These are phyloP conservation scores for Drosophila tristis DNA, from an alignment of 1,140 invertebrate genomes.

Conservation along the genomic window DNA sequence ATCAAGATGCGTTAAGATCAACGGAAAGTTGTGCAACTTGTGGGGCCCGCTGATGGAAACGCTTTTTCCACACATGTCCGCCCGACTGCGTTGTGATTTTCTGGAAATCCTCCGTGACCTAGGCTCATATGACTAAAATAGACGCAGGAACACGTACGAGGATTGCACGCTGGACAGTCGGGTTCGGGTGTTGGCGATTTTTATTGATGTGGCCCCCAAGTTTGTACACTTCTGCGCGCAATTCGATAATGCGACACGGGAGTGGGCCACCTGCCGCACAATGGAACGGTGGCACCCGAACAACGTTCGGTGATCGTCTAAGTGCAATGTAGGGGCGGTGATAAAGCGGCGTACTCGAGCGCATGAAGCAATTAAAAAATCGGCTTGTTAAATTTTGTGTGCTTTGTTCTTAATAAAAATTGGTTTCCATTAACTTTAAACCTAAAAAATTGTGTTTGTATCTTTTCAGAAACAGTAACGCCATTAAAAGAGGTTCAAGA, in stretches of 20 bases:
- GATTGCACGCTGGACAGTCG: slow-evolving; percentile 40
- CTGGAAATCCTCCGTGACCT: slow-evolving; percentile 28
- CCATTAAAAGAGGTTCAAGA: no score
- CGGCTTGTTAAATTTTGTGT: background rate
- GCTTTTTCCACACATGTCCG: slow-evolving; percentile 32
- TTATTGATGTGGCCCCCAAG: slow-evolving; percentile 30
- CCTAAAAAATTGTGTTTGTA: background rate
- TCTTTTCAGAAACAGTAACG: background rate
- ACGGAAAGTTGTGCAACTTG: slow-evolving; percentile 30
- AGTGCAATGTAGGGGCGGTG: slow-evolving; percentile 9
- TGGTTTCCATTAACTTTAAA: background rate
- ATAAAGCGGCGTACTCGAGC: slow-evolving; percentile 38
- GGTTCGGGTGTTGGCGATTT: slow-evolving; percentile 27
- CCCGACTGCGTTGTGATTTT: slow-evolving; percentile 34
- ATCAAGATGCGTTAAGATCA: slow-evolving; percentile 40
- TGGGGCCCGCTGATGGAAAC: slow-evolving; percentile 37
- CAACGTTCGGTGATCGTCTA: background rate
- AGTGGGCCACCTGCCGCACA: slow-evolving; percentile 43
- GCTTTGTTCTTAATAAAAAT: background rate
- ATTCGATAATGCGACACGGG: slow-evolving; percentile 32
- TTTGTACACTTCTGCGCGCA: slow-evolving; percentile 34
- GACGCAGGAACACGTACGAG: background rate
- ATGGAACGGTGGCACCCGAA: background rate
- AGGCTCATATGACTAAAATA: slow-evolving; percentile 40
- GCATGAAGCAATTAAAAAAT: slow-evolving; percentile 37